Conservation (phyloP, 2,113 vertebrate species). For the Prionailurus bengalensis region DNA sequence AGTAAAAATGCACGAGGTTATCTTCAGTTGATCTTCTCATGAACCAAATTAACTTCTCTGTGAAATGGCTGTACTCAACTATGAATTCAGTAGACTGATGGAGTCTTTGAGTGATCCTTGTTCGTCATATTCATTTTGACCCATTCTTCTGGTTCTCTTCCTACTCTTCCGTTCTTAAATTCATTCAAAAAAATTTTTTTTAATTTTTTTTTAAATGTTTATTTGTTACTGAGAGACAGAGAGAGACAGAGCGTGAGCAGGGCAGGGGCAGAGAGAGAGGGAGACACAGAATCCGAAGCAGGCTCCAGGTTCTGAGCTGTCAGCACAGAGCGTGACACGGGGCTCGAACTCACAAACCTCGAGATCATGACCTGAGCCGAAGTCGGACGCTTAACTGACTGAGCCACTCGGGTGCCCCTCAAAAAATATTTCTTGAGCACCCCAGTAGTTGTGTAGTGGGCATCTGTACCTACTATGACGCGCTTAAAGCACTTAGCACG, state of each 20-base stretch:
- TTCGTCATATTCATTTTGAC: neutral
- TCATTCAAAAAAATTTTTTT: neutral
- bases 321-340: too few relatives aligned
- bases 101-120: neutral
- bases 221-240: too few relatives aligned
- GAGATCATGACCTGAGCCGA: too few relatives aligned
- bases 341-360: too few relatives aligned
- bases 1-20: neutral
- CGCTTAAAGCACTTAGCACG: neutral
- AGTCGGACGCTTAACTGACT: too few relatives aligned
- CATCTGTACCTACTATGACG: rapidly evolving
- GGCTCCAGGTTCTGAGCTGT: too few relatives aligned
- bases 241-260: too few relatives aligned
- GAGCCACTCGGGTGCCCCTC: neutral
- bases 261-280: too few relatives aligned
- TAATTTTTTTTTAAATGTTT: too few relatives aligned
- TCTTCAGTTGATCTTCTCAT: neutral
- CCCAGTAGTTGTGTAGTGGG: neutral
- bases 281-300: too few relatives aligned
- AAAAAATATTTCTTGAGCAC: neutral
- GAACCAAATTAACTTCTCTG: neutral
- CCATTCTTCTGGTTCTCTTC: neutral
- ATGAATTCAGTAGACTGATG: neutral
- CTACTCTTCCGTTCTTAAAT: neutral
- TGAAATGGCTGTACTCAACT: neutral